Evolutionary conservation across 1,140 invertebrate genomes (phyloP).

Genomic region (Heliconius himera): DNA sequence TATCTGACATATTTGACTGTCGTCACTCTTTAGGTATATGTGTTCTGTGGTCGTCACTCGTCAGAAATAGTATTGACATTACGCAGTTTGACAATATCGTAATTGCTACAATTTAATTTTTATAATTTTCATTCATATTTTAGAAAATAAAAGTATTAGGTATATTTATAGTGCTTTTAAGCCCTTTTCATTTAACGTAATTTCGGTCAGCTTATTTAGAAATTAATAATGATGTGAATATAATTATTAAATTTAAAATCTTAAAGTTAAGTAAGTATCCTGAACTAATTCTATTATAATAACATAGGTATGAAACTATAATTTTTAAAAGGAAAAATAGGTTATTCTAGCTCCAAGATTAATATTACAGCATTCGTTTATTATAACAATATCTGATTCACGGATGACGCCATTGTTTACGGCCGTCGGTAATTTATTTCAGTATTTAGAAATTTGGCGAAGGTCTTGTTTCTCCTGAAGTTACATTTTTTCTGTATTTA

Average conservation of each 20-base stretch:
- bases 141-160: not conserved
- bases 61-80: not conserved
- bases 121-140: not conserved
- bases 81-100: constrained; percentile 5
- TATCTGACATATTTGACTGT: not conserved
- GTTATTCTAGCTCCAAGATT: not conserved
- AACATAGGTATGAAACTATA: not conserved
- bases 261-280: not conserved
- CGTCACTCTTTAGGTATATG: not conserved
- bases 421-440: constrained; percentile 35
- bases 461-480: not conserved
- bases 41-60: not conserved
- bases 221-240: not conserved
- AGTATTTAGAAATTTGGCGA: not conserved
- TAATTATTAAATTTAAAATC: not conserved
- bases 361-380: not conserved
- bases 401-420: constrained; percentile 47
- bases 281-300: not conserved
- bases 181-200: not conserved
- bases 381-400: constrained; percentile 34
- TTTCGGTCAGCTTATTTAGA: not conserved
- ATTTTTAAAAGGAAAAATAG: not conserved
- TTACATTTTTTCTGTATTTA: not conserved
- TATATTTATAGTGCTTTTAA: not conserved
- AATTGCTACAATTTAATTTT: not conserved